phyloP scores from a whole-genome alignment of 2,113 vertebrate species.

The Abramis brama region DNA sequence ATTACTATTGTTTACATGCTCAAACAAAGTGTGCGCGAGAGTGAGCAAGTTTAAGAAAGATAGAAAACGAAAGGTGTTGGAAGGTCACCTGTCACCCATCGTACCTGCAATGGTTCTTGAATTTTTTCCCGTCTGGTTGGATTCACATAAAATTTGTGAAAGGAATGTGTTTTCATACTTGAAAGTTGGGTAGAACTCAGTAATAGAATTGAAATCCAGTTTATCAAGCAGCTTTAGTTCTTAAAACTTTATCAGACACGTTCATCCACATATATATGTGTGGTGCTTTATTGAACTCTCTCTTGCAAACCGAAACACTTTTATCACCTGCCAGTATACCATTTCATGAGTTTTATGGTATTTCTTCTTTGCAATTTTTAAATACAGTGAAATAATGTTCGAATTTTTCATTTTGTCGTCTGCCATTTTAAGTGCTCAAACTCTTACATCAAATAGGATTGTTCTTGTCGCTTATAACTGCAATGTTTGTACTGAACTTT shows the following conservation, averaged over 20 bases:
- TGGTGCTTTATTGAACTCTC: not conserved
- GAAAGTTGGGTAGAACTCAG: not conserved
- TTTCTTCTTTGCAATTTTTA: not conserved
- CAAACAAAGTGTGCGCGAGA: not conserved
- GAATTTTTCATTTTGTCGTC: not conserved
- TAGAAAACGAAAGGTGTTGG: not conserved
- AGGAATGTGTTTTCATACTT: not conserved
- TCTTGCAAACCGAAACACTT: not conserved
- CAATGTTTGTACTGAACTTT: too few relatives aligned
- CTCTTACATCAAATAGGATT: too few relatives aligned
- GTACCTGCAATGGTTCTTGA: not conserved
- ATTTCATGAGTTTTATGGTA: not conserved
- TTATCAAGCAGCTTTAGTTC: not conserved
- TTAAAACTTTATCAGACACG: not conserved
- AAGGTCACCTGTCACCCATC: not conserved
- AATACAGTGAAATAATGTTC: not conserved
- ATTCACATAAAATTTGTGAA: not conserved
- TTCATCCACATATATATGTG: not conserved
- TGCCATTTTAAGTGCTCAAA: too few relatives aligned
- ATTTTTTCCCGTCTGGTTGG: not conserved
- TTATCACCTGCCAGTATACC: not conserved
- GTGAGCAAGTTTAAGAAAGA: not conserved
- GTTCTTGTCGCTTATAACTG: too few relatives aligned
- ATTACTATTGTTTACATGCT: slow-evolving; percentile 19
- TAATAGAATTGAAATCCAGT: not conserved